A percentile compares a stretch with the other conserved stretches of the same genome.
Evolutionary conservation across 1,140 invertebrate genomes (phyloP).

Genomic region (Rhyzopertha dominica): DNA sequence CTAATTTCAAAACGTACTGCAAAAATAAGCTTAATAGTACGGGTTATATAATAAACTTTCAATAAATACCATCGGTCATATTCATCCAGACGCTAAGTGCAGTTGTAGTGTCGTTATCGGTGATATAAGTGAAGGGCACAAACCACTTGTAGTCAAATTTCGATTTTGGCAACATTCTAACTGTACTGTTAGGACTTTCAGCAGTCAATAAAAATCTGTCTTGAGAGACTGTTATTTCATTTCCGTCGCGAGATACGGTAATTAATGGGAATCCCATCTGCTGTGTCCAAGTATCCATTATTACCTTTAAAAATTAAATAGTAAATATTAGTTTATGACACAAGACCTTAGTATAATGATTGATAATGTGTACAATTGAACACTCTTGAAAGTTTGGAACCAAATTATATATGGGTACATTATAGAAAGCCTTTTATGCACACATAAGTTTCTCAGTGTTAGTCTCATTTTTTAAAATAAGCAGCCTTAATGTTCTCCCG

Average conservation of each 20-base stretch:
- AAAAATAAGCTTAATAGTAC: constrained; percentile 24
- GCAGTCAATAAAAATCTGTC: constrained; percentile 52
- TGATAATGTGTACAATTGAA: too few species aligned
- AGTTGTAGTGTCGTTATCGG: constrained; percentile 50
- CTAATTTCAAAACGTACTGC: constrained; percentile 62
- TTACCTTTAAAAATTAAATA: constrained; percentile 55
- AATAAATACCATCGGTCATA: constrained; percentile 59
- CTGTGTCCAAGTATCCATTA: constrained; percentile 84
- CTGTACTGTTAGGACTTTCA: constrained; percentile 39
- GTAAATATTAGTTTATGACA: too few species aligned
- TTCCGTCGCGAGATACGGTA: constrained; percentile 57
- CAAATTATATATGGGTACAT: too few species aligned
- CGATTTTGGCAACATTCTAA: constrained; percentile 32
- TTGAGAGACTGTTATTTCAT: constrained; percentile 55
- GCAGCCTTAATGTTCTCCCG: too few species aligned
- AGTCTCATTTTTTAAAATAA: too few species aligned
- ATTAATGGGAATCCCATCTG: constrained; percentile 77
- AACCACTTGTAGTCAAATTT: constrained; percentile 64
- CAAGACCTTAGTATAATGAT: too few species aligned
- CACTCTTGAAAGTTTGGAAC: too few species aligned
- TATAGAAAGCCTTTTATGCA: too few species aligned
- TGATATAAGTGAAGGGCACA: constrained; percentile 71
- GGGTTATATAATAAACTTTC: background rate
- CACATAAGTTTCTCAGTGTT: too few species aligned
- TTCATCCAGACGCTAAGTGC: constrained; percentile 64